Conservation (phyloP, 2,888 invertebrate genomes). For the Oasisia sp. region DNA sequence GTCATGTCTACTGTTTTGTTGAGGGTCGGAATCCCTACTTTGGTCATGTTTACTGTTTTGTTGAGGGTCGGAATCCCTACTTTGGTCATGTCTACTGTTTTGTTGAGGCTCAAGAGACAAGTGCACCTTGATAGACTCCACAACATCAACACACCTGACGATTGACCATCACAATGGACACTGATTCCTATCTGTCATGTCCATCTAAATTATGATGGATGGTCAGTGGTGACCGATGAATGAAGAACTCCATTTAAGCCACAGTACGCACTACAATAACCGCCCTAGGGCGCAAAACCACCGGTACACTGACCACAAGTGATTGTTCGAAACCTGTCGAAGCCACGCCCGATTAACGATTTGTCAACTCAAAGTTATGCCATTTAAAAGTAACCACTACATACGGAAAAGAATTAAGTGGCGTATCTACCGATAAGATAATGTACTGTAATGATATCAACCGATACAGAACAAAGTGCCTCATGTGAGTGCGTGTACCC, state of each 20-base stretch:
- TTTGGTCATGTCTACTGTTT: background rate
- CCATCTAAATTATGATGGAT: constrained; percentile 1
- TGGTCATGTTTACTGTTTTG: background rate
- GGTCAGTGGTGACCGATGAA: background rate
- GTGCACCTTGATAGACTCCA: background rate
- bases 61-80: background rate
- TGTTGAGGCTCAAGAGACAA: background rate
- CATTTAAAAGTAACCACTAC: background rate
- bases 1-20: background rate
- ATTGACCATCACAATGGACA: background rate
- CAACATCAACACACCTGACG: background rate
- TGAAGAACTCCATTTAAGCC: background rate
- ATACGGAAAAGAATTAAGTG: background rate
- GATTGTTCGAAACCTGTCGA: background rate
- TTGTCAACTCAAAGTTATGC: background rate
- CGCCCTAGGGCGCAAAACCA: background rate
- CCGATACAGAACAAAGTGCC: background rate
- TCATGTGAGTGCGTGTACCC: background rate
- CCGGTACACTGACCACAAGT: background rate
- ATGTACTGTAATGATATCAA: background rate
- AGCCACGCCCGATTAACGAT: background rate
- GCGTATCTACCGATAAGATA: background rate
- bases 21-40: background rate
- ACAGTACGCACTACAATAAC: background rate
- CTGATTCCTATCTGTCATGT: background rate